Evolutionary conservation across 2,113 vertebrate genomes (phyloP).

Genomic region (Sphyrna mokarran): DNA sequence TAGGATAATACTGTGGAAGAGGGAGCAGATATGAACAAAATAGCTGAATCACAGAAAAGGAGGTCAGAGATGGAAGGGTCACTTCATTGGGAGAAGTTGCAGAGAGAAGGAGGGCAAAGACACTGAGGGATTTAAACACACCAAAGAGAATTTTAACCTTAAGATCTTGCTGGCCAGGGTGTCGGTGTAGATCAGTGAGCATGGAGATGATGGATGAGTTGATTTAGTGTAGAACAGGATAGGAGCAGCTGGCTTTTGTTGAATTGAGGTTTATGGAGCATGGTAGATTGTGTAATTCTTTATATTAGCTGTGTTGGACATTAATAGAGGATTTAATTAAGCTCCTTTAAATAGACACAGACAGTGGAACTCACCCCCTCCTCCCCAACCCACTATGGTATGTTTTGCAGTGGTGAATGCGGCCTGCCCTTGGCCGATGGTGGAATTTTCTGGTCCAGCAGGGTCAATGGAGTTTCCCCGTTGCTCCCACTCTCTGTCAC

Average conservation of each 20-base stretch:
- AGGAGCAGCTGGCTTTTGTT: no score
- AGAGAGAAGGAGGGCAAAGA: background rate
- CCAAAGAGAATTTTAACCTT: background rate
- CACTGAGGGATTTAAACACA: background rate
- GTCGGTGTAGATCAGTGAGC: background rate
- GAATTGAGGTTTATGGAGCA: background rate
- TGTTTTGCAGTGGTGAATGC: no score
- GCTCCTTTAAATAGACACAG: no score
- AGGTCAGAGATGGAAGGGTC: background rate
- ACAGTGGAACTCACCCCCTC: no score
- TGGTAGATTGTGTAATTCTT: no score
- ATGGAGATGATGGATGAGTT: background rate
- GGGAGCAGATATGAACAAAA: background rate
- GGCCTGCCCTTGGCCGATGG: no score
- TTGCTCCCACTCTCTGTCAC: no score
- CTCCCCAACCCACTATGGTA: no score
- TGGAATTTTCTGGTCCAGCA: no score
- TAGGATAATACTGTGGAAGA: background rate
- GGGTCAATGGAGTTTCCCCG: no score
- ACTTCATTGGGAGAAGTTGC: background rate
- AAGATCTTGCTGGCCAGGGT: background rate
- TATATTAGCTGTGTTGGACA: no score
- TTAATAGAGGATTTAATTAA: no score
- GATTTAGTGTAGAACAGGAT: background rate
- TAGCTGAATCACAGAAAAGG: background rate